Conservation (phyloP, 2,113 vertebrate genomes). For the Alligator mississippiensis region DNA sequence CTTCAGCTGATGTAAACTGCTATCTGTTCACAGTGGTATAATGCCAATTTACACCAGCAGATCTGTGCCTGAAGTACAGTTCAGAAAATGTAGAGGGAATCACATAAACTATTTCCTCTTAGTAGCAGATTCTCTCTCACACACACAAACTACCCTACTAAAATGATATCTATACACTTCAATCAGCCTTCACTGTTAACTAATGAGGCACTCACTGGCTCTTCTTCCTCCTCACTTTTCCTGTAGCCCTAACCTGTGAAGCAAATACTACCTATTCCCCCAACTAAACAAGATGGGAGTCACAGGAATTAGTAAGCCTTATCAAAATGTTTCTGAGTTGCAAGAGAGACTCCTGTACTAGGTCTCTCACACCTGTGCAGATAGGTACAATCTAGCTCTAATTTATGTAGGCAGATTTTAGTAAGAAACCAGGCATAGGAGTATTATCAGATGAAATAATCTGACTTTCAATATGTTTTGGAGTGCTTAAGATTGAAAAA, state of each 20-base stretch:
- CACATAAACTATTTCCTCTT: conserved; percentile 11
- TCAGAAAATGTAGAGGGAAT: conserved; percentile 25
- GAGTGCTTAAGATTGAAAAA: neutral
- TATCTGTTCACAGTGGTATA: conserved; percentile 3
- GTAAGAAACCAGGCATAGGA: neutral
- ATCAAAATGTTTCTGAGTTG: neutral
- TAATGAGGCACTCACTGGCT: neutral
- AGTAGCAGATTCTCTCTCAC: neutral
- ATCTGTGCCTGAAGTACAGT: conserved; percentile 2
- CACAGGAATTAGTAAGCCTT: neutral
- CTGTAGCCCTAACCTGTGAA: neutral
- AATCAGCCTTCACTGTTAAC: neutral
- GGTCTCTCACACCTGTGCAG: conserved; percentile 9
- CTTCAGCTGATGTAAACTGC: conserved; percentile 37
- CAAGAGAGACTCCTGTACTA: neutral
- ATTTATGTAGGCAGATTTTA: neutral
- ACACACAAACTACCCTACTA: neutral
- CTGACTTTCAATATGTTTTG: neutral
- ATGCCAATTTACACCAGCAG: conserved; percentile 8
- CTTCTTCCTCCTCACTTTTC: neutral
- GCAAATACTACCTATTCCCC: neutral
- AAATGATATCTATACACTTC: neutral
- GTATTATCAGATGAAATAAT: neutral
- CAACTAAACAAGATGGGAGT: neutral
- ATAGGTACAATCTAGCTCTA: conserved; percentile 11